Conservation (phyloP, 2,797 vertebrate species). For the Sebastes trivittatus region DNA sequence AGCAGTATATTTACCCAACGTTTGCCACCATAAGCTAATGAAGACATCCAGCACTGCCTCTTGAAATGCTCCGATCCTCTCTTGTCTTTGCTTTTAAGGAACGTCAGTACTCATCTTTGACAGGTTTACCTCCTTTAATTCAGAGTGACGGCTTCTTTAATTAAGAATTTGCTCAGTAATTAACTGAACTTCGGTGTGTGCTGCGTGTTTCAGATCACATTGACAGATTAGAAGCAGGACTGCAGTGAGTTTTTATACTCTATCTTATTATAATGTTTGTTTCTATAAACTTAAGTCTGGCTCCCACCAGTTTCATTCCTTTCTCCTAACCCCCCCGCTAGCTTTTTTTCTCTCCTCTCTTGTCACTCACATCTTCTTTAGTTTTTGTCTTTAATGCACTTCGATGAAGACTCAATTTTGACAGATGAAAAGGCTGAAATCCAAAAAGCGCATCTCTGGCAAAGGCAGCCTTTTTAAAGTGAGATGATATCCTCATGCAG, state of each 20-base stretch:
- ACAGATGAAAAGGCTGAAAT: not conserved
- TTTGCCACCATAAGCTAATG: not conserved
- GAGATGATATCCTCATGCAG: not conserved
- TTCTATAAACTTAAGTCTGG: not conserved
- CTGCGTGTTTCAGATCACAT: not conserved
- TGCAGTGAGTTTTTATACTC: not conserved
- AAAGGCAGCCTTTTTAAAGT: conserved; percentile 6
- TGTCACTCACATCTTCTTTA: not conserved
- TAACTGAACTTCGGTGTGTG: not conserved
- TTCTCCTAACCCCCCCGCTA: not conserved
- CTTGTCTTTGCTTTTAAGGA: not conserved
- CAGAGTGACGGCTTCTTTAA: not conserved
- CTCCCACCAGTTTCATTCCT: not conserved
- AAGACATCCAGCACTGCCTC: not conserved
- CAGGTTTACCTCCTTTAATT: not conserved
- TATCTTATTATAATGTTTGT: not conserved
- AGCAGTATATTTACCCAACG: not conserved
- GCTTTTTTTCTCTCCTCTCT: not conserved
- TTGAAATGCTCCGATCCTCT: not conserved
- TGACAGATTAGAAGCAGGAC: not conserved
- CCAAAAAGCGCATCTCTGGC: not conserved
- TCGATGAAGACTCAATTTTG: not conserved
- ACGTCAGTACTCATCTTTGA: not conserved
- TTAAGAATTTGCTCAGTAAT: conserved; percentile 14
- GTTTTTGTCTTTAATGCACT: not conserved